Conservation (phyloP, 2,888 invertebrate genomes). For the Euzetes globulus region DNA sequence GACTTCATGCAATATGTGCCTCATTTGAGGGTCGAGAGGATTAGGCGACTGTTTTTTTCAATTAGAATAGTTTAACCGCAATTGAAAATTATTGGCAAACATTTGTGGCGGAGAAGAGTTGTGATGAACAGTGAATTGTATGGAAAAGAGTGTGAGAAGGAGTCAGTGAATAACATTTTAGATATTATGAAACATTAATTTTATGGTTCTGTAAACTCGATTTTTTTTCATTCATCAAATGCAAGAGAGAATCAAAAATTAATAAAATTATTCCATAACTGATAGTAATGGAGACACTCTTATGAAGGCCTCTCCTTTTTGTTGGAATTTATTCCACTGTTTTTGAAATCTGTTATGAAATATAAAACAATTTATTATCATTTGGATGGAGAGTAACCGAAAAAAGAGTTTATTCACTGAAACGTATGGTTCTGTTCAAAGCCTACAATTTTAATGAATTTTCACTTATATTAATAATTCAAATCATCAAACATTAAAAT, state of each 20-base stretch:
- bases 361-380: conserved; percentile 1
- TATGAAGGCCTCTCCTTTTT: not conserved
- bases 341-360: not conserved
- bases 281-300: not conserved
- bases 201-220: not conserved
- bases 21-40: too few relatives aligned
- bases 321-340: not conserved
- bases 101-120: not conserved
- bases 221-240: not conserved
- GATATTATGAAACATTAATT: not conserved
- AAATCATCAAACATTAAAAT: not conserved
- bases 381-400: not conserved
- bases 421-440: not conserved
- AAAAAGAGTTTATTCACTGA: not conserved
- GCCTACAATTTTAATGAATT: not conserved
- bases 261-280: not conserved
- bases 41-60: not conserved
- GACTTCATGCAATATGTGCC: too few relatives aligned
- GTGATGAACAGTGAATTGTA: not conserved
- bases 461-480: not conserved
- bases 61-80: not conserved
- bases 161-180: not conserved
- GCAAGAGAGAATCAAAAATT: not conserved
- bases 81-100: conserved; percentile 6
- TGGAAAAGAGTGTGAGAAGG: not conserved